Percentiles rank a stretch among this genome's conserved stretches.
Conservation (phyloP, 1,140 invertebrate genomes). For the Prorops nasuta region DNA sequence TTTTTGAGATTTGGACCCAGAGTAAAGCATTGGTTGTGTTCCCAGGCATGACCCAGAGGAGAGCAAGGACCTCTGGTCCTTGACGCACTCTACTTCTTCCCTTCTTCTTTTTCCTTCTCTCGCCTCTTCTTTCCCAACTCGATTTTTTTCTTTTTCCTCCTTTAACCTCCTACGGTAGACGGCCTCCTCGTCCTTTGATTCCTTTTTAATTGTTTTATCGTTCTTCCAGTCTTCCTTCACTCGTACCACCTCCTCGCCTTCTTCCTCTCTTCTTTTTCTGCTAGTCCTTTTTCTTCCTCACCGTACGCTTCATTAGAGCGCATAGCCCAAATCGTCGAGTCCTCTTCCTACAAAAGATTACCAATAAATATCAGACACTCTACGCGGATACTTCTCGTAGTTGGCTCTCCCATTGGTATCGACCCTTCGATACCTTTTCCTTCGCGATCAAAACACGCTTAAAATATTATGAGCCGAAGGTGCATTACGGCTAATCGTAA, state of each 20-base stretch:
- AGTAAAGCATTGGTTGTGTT: too few relatives aligned
- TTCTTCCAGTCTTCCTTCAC: slow-evolving; percentile 7
- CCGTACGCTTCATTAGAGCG: slow-evolving; percentile 39
- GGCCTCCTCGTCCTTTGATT: slow-evolving; percentile 28
- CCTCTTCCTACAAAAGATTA: too few relatives aligned
- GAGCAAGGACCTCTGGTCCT: slow-evolving; percentile 52
- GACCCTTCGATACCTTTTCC: neutral
- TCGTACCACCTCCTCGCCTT: slow-evolving; percentile 13
- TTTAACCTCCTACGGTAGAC: slow-evolving; percentile 19
- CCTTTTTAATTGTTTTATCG: slow-evolving; percentile 45
- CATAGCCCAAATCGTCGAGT: slow-evolving; percentile 9
- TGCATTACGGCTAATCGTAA: too few relatives aligned
- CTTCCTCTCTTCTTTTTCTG: slow-evolving; percentile 10
- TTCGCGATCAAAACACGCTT: neutral
- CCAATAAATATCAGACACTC: too few relatives aligned
- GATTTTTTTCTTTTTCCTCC: slow-evolving; percentile 5
- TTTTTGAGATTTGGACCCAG: too few relatives aligned
- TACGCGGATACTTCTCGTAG: neutral
- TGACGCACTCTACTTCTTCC: slow-evolving; percentile 38
- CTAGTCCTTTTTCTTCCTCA: slow-evolving; percentile 17
- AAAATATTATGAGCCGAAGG: too few relatives aligned
- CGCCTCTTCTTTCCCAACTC: slow-evolving; percentile 21
- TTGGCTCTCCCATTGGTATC: neutral
- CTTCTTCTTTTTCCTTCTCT: slow-evolving; percentile 24
- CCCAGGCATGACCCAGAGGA: slow-evolving; percentile 43